phyloP scores from a whole-genome alignment of 2,888 invertebrate species.

The Andricus curvator region DNA sequence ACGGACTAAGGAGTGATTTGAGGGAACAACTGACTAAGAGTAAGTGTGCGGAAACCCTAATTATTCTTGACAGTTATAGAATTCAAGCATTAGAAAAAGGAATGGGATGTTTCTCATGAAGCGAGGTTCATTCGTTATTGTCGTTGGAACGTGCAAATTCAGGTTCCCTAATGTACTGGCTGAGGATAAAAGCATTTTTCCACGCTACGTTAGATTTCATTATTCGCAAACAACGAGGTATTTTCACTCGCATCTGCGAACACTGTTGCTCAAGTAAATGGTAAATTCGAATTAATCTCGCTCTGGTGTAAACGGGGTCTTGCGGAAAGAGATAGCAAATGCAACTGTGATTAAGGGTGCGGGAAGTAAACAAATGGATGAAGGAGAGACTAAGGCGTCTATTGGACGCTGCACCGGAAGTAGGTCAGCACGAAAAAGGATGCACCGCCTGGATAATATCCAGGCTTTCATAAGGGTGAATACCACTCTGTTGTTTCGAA shows the following conservation, averaged over 20 bases:
- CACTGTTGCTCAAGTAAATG: constrained; percentile 15
- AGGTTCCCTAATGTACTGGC: constrained; percentile 1
- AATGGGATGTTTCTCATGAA: background rate
- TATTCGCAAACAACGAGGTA: constrained; percentile 29
- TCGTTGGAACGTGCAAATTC: background rate
- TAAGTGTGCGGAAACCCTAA: too few relatives aligned
- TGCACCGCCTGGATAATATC: background rate
- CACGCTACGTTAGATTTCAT: constrained; percentile 29
- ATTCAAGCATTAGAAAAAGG: background rate
- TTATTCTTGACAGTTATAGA: background rate
- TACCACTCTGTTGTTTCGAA: too few relatives aligned
- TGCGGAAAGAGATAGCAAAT: constrained; percentile 11
- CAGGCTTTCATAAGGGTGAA: background rate
- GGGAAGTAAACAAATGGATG: constrained; percentile 12
- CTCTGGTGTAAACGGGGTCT: background rate
- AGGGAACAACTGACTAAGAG: too few relatives aligned
- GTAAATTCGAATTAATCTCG: constrained; percentile 33
- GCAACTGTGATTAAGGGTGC: constrained; percentile 5
- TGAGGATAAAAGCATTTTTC: constrained; percentile 32
- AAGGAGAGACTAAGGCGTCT: background rate
- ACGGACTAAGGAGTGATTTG: too few relatives aligned
- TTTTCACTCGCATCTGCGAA: constrained; percentile 14
- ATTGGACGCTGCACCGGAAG: background rate
- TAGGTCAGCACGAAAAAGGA: background rate
- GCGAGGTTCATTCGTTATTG: background rate